Conservation (phyloP, 2,888 invertebrate genomes). For the Netelia fuscicornis region DNA sequence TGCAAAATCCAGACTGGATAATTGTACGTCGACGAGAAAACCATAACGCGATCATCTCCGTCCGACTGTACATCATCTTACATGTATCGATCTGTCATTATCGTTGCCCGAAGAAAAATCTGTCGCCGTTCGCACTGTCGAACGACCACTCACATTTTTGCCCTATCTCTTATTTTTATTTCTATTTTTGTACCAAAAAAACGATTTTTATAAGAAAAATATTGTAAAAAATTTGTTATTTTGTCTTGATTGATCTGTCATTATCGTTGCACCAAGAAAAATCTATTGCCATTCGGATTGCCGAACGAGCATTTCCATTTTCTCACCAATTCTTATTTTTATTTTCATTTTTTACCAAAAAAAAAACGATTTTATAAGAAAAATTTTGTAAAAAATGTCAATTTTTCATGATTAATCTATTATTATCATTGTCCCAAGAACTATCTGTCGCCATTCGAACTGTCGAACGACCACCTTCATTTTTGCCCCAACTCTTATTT, state of each 20-base stretch:
- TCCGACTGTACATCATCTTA: slow-evolving; percentile 10
- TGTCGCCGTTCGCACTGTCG: slow-evolving; percentile 26
- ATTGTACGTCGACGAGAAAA: slow-evolving; percentile 40
- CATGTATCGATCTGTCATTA: slow-evolving; percentile 28
- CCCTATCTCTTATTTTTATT: background rate
- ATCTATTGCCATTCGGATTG: slow-evolving; percentile 13
- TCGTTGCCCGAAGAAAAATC: background rate
- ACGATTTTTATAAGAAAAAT: background rate
- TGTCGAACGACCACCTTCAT: slow-evolving; percentile 15
- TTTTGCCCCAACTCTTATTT: background rate
- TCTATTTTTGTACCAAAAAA: background rate
- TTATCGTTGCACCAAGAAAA: slow-evolving; percentile 5
- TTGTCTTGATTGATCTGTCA: background rate
- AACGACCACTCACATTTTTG: slow-evolving; percentile 4
- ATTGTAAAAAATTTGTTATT: background rate
- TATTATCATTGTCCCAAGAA: slow-evolving; percentile 5
- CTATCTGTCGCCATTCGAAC: slow-evolving; percentile 6
- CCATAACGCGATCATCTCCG: slow-evolving; percentile 51
- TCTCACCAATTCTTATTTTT: background rate
- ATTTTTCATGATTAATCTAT: background rate
- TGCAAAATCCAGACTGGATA: slow-evolving; percentile 55
- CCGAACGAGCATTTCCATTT: slow-evolving; percentile 8
- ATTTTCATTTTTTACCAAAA: background rate
- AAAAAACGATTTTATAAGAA: background rate
- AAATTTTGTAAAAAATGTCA: too few species aligned